Conservation (phyloP, 2,113 vertebrate species). For the Eonycteris spelaea region DNA sequence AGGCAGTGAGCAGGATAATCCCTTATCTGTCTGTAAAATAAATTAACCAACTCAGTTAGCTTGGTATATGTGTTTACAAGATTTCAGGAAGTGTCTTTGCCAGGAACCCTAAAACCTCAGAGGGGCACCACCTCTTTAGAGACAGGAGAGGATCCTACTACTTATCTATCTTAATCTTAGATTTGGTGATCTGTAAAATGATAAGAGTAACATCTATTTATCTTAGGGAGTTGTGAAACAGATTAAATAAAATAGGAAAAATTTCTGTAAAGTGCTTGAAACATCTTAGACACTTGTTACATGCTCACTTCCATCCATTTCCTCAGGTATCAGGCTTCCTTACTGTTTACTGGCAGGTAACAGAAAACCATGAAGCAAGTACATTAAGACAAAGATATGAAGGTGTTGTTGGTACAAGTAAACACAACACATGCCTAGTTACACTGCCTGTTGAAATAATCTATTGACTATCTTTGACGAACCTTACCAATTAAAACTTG, state of each 20-base stretch:
- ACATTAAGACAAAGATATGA: background rate
- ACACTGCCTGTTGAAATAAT: background rate
- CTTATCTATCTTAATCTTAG: conserved; percentile 1
- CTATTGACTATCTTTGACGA: background rate
- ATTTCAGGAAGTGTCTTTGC: background rate
- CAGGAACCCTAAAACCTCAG: background rate
- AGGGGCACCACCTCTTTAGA: background rate
- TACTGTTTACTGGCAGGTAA: background rate
- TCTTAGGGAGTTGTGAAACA: background rate
- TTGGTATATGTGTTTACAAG: background rate
- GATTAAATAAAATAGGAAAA: background rate
- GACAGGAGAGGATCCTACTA: background rate
- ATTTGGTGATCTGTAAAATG: background rate
- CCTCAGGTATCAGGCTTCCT: background rate
- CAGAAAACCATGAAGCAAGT: background rate
- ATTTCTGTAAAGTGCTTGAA: background rate
- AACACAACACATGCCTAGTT: background rate
- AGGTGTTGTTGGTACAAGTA: background rate
- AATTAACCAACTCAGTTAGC: background rate
- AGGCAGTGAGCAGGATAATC: background rate
- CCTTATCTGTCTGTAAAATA: conserved; percentile 43
- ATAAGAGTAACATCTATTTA: background rate
- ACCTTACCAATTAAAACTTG: background rate
- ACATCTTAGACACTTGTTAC: background rate
- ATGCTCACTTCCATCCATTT: background rate